phyloP scores from a whole-genome alignment of 2,797 vertebrate species.

The Ambastaia sidthimunki region DNA sequence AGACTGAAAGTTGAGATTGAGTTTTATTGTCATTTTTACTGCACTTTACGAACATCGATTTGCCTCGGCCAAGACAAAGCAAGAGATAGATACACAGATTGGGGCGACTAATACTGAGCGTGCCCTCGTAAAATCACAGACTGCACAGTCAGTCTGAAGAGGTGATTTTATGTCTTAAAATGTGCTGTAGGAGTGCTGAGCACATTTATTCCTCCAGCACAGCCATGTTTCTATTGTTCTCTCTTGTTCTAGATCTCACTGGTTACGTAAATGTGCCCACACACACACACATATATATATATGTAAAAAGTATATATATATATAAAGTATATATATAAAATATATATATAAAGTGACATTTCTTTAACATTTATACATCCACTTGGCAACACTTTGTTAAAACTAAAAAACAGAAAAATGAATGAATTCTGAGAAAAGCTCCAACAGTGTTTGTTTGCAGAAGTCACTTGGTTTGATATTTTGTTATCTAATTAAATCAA shows the following conservation, averaged over 20 bases:
- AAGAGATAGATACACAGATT: conserved; percentile 55
- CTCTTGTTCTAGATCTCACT: conserved; percentile 25
- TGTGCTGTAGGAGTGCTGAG: conserved; percentile 22
- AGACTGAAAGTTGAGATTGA: conserved; percentile 55
- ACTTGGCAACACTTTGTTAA: not conserved
- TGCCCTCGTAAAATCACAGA: conserved; percentile 50
- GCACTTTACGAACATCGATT: conserved; percentile 52
- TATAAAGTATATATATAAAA: conserved; percentile 12
- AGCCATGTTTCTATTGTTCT: conserved; percentile 41
- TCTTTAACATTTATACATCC: not conserved
- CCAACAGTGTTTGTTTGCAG: too few species aligned
- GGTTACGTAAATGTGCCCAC: not conserved
- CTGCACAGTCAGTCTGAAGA: conserved; percentile 52
- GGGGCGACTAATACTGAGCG: conserved; percentile 39
- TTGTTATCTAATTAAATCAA: too few species aligned
- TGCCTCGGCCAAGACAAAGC: conserved; percentile 53
- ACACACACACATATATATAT: not conserved
- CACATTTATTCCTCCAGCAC: conserved; percentile 3
- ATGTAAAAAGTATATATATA: not conserved
- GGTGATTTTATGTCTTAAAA: conserved; percentile 47
- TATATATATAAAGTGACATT: conserved; percentile 3
- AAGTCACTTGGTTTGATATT: too few species aligned
- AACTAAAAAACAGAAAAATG: not conserved
- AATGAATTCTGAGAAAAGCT: not conserved
- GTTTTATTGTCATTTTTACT: conserved; percentile 60